Evolutionary conservation across 1,140 invertebrate genomes (phyloP), one percentile per base, ranked within the genome.

Genomic region (Maniola jurtina): DNA sequence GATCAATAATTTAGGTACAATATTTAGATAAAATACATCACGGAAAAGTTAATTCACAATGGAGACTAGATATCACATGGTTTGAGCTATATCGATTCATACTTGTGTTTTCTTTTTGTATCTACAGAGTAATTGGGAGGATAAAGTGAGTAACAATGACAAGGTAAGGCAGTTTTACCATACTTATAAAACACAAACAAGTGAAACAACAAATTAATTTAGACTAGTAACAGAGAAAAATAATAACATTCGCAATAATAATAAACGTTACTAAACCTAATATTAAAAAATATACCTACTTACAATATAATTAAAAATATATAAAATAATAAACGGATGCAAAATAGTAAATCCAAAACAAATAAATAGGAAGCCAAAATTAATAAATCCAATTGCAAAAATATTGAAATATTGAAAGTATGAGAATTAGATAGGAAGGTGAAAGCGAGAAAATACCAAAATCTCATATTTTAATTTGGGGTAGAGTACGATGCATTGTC

Each of bases 11-110:
- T 11, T 45, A 45, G 42, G 42, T 61, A 61, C 45, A 66, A 60
- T 48, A 61, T 67, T 66, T 61, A 61, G 61, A 57, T 54, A 61
- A 14, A 61, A 47, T 61, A 61, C 25, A 40, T 58, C 61, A 57
- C 45, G 60, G 66, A 55, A 63, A 62, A 35, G 58, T 66, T 67
- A 47, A 64, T 64, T 62, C 60, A 67, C 60, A 66, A 56, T 69
- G 67, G 67, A 83, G 86, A 90, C 86, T 90, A 89, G 85, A 88
- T 90, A 90, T 90, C 88, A 89, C 88, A 90, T 89, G 86, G 77
- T 86, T 90, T 88, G 82, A 90, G 86, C 82, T 88, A 84, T 87
- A 81, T 85, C 70, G 74, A 81, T 80, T 68, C 61, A 64, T 69
- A 55, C 50, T 61, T 68, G 60, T 63, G 61, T 60, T 64, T 59